Evolutionary conservation across 2,113 vertebrate genomes (phyloP).

Genomic region (Rhea pennata): DNA sequence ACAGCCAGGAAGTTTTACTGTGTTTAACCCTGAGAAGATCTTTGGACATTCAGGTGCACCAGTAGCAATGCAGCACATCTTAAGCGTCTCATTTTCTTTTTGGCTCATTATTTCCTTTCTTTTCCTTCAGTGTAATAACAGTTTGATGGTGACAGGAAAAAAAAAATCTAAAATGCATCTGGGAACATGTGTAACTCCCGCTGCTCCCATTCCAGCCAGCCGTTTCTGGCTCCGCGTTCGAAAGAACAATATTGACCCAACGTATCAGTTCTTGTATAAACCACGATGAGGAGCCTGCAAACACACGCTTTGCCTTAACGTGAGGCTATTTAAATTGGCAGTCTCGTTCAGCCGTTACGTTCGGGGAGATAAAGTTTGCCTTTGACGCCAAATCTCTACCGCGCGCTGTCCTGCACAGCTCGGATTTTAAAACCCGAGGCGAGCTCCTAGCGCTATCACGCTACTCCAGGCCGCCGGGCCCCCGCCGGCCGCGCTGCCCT

Average conservation of each 20-base stretch:
- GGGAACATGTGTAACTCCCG: neutral
- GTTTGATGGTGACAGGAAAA: neutral
- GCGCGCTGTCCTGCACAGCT: neutral
- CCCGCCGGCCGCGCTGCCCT: neutral
- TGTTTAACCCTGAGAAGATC: neutral
- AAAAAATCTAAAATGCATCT: neutral
- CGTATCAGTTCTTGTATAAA: neutral
- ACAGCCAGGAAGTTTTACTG: neutral
- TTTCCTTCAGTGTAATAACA: neutral
- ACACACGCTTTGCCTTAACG: neutral
- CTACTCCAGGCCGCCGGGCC: no score
- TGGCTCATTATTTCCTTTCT: neutral
- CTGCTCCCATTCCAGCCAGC: neutral
- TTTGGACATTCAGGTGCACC: neutral
- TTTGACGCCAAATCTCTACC: neutral
- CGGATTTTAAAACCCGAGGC: neutral
- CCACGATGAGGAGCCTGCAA: neutral
- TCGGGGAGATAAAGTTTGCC: neutral
- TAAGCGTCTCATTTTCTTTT: neutral
- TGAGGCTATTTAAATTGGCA: neutral
- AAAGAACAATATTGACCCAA: neutral
- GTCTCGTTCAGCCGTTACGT: neutral
- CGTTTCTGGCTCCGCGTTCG: neutral
- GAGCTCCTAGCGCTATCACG: neutral
- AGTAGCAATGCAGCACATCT: neutral